Evolutionary conservation across 2,113 vertebrate genomes (phyloP), one percentile per base, ranked within the genome.

Genomic region (Polypterus senegalus): DNA sequence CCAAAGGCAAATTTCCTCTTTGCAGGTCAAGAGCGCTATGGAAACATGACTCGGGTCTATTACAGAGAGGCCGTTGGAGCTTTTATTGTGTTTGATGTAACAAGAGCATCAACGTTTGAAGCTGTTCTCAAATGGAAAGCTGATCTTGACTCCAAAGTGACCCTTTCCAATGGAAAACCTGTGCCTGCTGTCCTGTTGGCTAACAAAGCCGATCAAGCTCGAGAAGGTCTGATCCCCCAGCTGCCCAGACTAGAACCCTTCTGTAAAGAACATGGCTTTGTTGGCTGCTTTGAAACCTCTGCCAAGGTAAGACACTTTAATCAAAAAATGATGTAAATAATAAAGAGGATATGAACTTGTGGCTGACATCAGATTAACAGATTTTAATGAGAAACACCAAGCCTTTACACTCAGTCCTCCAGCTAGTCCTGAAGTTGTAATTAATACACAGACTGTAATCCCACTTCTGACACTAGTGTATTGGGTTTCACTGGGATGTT

Each of bases 11-110:
- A 27, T 27, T 55, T 44, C 51, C 47, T 54, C 45, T 6, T 59
- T 64, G 1, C 73, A 90, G 87, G 88, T 59, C 88, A 90, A 70
- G 88, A 90, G 53, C 79, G 88, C 3, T 90, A 89, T 58, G 88
- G 88, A 47, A 89, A 90, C 79, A 90, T 90, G 88, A 89, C 86
- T 0, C 72, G 88, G 0, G 83, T 90, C 6, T 90, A 90, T 74
- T 90, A 90, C 76, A 79, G 86, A 9, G 87, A 90, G 66, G 88
- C 88, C 58, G 81, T 87, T 69, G 88, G 87, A 10, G 88, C 86
- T 5, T 72, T 90, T 68, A 85, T 90, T 5, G 86, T 89, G 59
- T 90, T 83, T 9, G 88, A 90, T 43, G 77, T 88, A 60, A 84
- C 83, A 1, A 76, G 86, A 44, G 83, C 83, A 1, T 72, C 83